phyloP scores from a whole-genome alignment of 2,888 invertebrate genomes.

The Heliconius ismenius region DNA sequence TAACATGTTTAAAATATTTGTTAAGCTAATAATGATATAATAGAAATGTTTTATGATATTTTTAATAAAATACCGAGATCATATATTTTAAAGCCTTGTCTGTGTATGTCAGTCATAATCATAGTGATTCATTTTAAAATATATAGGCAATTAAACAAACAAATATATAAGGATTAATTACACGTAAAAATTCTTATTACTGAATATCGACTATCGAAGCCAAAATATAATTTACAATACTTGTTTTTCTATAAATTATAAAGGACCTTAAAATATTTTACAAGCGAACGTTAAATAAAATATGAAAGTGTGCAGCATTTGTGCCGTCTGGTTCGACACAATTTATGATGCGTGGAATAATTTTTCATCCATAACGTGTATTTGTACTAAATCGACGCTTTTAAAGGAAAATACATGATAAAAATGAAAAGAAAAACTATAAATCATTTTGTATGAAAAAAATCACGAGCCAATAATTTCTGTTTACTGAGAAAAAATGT shows the following conservation, averaged over 20 bases:
- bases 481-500: not conserved
- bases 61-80: no score
- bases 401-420: slow-evolving; percentile 22
- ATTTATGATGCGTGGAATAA: slow-evolving; percentile 31
- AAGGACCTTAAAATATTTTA: slow-evolving; percentile 25
- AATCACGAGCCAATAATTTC: not conserved
- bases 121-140: no score
- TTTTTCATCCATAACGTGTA: slow-evolving; percentile 33
- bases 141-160: no score
- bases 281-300: slow-evolving; percentile 22
- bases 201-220: not conserved
- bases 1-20: no score
- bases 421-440: not conserved
- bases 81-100: no score
- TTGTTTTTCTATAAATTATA: not conserved
- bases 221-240: not conserved
- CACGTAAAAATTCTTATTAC: not conserved
- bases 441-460: slow-evolving; percentile 9
- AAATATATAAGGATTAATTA: no score
- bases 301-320: slow-evolving; percentile 27
- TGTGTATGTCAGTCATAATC: no score
- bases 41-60: no score
- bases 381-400: slow-evolving; percentile 28
- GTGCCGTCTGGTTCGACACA: slow-evolving; percentile 33
- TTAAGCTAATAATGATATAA: no score